Evolutionary conservation across 2,888 invertebrate genomes (phyloP), one percentile per base, ranked within the genome.

Genomic region (Carterocephalus palaemon): DNA sequence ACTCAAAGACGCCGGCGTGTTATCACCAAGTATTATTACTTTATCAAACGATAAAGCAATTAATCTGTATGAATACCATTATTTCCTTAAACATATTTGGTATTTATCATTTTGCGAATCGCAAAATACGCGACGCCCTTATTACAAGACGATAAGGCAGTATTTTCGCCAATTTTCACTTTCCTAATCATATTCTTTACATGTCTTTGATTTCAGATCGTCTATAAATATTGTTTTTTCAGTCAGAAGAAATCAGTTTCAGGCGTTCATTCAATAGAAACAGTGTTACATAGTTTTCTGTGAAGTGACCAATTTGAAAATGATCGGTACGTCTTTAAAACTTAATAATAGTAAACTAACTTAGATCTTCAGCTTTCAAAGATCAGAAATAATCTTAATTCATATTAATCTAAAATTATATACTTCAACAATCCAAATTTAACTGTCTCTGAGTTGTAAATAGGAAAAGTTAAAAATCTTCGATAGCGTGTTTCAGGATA

Each of bases 31-130:
- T 42, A 28, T 42, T 42, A 42, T 42, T 32, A 20, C 3, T 22
- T 48, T 51, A 51, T 51, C 51, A 36, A 17, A 3, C 7, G 51
- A 51, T 51, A 51, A 51, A 19, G 19, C 46, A 48, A 48, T 48
- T 51, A 46, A 51, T 51, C 50, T 47, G 20, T 43, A 22, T 39
- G 22, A 51, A 26, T 46, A 31, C 20, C 31, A 33, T 39, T 42
- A 37, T 40, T 51, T 51, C 51, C 48, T 42, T 33, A 42, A 42
- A 28, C 28, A 42, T 28, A n/a, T n/a, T n/a, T n/a, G n/a, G n/a
- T n/a, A n/a, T n/a, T n/a, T 34, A 42, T 37, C 29, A 16, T 26
- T 16, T 32, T n/a, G n/a, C n/a, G n/a, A 19, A 13, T 28, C 16
- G 8, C 9, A 29, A 29, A 5, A 16, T 28, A 1, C 15, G 16